phyloP scores from a whole-genome alignment of 2,888 invertebrate species.

The Apeira syringaria region DNA sequence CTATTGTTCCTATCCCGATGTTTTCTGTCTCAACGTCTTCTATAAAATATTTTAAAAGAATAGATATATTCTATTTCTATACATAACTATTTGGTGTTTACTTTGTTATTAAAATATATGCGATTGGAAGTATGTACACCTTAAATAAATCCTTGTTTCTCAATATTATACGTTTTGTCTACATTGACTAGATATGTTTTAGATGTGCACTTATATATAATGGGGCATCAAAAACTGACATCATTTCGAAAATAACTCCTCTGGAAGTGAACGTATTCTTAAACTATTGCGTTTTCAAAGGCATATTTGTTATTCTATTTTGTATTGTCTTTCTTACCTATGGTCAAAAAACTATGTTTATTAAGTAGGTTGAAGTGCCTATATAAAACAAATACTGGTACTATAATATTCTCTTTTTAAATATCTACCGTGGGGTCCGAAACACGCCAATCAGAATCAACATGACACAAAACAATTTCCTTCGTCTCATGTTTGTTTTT shows the following conservation, averaged over 20 bases:
- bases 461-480: too few species aligned
- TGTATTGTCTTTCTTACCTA: conserved; percentile 83
- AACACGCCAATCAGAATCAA: too few species aligned
- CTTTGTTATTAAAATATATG: conserved; percentile 67
- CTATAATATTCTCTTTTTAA: too few species aligned
- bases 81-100: conserved; percentile 48
- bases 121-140: conserved; percentile 74
- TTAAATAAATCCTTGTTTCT: conserved; percentile 35
- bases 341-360: conserved; percentile 65
- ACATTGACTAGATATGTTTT: conserved; percentile 83
- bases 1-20: background rate
- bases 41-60: conserved; percentile 35
- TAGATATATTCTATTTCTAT: conserved; percentile 39
- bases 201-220: conserved; percentile 61
- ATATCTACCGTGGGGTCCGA: too few species aligned
- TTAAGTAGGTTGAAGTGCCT: background rate
- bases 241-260: conserved; percentile 73
- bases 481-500: too few species aligned
- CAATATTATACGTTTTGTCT: conserved; percentile 52
- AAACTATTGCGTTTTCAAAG: conserved; percentile 77
- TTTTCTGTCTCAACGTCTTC: conserved; percentile 14
- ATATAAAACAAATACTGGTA: conserved; percentile 7
- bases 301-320: conserved; percentile 68
- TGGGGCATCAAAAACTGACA: conserved; percentile 60
- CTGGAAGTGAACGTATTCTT: conserved; percentile 68